Conservation (phyloP, 2,797 vertebrate species). For the Calcarius lapponicus region DNA sequence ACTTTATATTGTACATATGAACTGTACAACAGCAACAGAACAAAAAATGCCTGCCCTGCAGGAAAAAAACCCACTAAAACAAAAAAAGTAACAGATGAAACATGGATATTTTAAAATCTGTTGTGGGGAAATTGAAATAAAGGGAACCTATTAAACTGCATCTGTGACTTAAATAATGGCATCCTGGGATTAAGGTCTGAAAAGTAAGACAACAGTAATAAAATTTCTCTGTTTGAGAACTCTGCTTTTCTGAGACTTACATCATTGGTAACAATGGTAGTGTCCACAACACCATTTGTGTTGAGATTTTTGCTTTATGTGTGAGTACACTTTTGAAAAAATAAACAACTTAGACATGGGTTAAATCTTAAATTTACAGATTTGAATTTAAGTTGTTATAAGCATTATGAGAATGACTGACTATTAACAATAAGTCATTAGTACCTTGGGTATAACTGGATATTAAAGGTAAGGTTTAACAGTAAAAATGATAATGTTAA, state of each 20-base stretch:
- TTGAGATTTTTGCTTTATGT: background rate
- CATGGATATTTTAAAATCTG: background rate
- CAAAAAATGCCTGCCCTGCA: background rate
- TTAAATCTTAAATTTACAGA: background rate
- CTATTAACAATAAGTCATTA: background rate
- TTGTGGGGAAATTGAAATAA: background rate
- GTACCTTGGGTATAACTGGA: background rate
- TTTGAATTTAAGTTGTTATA: background rate
- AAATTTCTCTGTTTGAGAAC: background rate
- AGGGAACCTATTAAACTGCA: background rate
- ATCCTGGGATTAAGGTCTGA: background rate
- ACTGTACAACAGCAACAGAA: background rate
- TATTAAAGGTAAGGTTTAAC: background rate
- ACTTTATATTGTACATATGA: background rate
- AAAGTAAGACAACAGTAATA: background rate
- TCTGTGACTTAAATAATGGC: background rate
- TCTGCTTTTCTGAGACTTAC: background rate
- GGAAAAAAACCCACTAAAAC: rapidly evolving
- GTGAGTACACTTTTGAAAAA: background rate
- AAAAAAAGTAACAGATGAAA: background rate
- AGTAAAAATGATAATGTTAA: background rate
- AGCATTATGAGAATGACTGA: background rate
- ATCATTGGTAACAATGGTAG: background rate
- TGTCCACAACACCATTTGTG: background rate
- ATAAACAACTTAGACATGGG: background rate